A percentile compares a stretch with the other conserved stretches of the same genome.
Conservation (phyloP, 2,888 invertebrate genomes). For the Heterodera filipjevi region DNA sequence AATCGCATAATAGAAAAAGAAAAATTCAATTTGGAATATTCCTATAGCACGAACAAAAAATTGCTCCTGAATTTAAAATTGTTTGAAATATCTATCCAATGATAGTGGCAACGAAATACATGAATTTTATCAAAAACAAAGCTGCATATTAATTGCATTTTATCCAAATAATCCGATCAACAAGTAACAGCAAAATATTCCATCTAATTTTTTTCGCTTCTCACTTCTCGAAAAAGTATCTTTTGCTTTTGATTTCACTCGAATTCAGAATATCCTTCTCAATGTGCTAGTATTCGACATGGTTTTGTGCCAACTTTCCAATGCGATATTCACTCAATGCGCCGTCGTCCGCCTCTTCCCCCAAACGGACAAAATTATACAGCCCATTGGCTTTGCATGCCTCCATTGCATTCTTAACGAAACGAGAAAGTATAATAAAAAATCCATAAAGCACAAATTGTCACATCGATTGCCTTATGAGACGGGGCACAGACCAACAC, state of each 20-base stretch:
- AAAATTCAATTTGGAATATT: no score
- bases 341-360: neutral
- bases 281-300: neutral
- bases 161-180: no score
- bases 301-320: neutral
- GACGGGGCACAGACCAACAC: slow-evolving; percentile 44
- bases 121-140: no score
- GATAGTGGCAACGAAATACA: no score
- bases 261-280: slow-evolving; percentile 9
- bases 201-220: no score
- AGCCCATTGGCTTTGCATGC: slow-evolving; percentile 20
- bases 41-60: no score
- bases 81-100: no score
- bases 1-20: no score
- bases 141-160: no score
- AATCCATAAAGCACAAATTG: neutral
- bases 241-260: neutral
- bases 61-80: no score
- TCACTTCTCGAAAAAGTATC: neutral
- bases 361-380: neutral
- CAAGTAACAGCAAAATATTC: no score
- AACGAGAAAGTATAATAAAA: neutral
- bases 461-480: slow-evolving; percentile 38
- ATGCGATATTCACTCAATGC: neutral
- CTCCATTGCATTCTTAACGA: slow-evolving; percentile 28